Evolutionary conservation across 2,888 invertebrate genomes (phyloP).

Genomic region (Nymphalis polychloros): DNA sequence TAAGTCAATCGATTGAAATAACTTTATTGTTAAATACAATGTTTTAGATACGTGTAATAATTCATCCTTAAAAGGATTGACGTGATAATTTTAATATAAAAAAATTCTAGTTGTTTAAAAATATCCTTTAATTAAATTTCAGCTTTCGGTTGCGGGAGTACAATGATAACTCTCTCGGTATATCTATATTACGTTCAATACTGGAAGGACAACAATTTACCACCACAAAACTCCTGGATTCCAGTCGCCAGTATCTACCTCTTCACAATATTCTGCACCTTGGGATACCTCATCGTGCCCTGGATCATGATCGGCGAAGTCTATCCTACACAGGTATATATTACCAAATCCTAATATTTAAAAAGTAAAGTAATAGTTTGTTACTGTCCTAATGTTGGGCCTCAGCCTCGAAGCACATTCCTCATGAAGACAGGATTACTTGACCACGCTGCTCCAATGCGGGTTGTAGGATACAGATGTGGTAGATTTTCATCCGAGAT

Average conservation of each 20-base stretch:
- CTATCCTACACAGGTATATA: constrained; percentile 83
- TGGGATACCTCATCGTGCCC: constrained; percentile 86
- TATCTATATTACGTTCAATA: constrained; percentile 82
- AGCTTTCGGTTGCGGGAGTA: constrained; percentile 83
- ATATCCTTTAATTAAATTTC: constrained; percentile 28
- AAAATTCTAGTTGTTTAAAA: too few relatives aligned
- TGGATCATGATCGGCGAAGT: constrained; percentile 90
- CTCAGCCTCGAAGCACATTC: too few relatives aligned
- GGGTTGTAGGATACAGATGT: background rate
- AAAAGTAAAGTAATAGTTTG: too few relatives aligned
- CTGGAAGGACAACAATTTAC: constrained; percentile 70
- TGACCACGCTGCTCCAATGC: background rate
- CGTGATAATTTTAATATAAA: too few relatives aligned
- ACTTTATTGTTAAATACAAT: too few relatives aligned
- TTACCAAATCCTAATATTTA: background rate
- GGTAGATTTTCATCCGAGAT: too few relatives aligned
- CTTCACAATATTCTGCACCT: constrained; percentile 83
- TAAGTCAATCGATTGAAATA: too few relatives aligned
- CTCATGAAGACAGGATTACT: too few relatives aligned
- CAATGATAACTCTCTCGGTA: constrained; percentile 82
- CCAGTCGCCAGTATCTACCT: constrained; percentile 83
- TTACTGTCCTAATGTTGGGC: too few relatives aligned
- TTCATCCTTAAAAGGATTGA: too few relatives aligned
- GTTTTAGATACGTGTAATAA: too few relatives aligned
- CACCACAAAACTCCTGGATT: constrained; percentile 80